Evolutionary conservation across 2,797 vertebrate species (phyloP), one percentile per base, ranked within the genome.

Genomic region (Macropus fuliginosus): DNA sequence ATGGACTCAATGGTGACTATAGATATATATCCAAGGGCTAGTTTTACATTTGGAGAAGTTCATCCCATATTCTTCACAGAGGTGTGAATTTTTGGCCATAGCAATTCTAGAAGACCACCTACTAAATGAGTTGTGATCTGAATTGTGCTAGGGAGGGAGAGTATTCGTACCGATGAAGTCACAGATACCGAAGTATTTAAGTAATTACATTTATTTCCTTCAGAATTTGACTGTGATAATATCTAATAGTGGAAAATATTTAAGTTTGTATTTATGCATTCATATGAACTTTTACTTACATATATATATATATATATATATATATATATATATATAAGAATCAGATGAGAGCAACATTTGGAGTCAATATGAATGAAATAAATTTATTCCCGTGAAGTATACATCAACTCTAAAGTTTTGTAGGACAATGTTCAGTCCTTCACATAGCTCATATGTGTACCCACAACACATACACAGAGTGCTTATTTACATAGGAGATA

Each of bases 251-350:
- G 54, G 93, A 29, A 50, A 91, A 50, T 90, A 97, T 90, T 59
- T 95, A 89, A 97, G 95, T 40, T 12, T 90, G 54, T 95, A 97
- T 97, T 97, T 97, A 96, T 93, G 92, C 94, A 93, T 90, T 94
- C 21, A 2, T 90, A 21, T 90, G 31, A 28, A 74, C 1, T n/a
- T 74, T 50, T 13, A 52, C 28, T 46, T 28, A 28, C 12, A 54
- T 29, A 31, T 50, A 50, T 50, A 50, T 50, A 50, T 50, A 50
- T 50, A 50, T 50, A 50, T 50, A 50, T 50, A 50, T 3, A 50
- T 50, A 50, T 12, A 54, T 13, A 31, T 14, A n/a, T 90, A 90
- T 90, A 54, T 90, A 5, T 10, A 90, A 54, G 89, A 31, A 90
- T 90, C 28, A 90, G 28, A 94, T 91, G n/a, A 91, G 93, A 93